Percentiles rank a stretch among this genome's conserved stretches.
phyloP scores from a whole-genome alignment of 2,797 vertebrate species.

The Diglossa cyanea region DNA sequence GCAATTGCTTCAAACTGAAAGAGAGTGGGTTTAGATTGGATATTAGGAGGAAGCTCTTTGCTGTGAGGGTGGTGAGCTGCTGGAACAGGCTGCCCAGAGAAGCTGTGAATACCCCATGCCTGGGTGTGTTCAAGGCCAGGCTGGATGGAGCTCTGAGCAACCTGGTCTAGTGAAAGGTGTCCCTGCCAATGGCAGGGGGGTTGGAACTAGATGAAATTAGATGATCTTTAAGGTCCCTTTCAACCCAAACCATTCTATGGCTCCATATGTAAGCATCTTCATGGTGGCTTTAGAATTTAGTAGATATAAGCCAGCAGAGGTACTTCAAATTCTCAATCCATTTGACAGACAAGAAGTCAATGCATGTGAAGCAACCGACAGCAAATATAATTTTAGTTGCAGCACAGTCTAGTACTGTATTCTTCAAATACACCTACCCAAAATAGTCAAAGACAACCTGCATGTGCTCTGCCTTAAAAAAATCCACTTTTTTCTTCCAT shows the following conservation, averaged over 20 bases:
- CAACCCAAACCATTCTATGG: neutral
- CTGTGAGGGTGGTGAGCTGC: neutral
- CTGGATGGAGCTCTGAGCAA: neutral
- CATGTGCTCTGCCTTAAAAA: neutral
- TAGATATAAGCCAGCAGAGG: neutral
- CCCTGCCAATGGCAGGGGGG: neutral
- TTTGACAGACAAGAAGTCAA: neutral
- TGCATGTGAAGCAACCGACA: neutral
- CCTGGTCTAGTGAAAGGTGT: neutral
- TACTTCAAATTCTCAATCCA: neutral
- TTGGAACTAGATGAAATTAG: neutral
- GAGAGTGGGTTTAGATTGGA: neutral
- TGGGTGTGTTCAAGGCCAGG: neutral
- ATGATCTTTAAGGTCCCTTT: neutral
- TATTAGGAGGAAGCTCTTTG: neutral
- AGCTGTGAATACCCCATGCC: fast-evolving
- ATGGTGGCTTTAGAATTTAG: neutral
- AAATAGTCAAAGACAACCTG: neutral
- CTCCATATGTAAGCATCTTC: neutral
- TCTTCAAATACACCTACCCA: neutral
- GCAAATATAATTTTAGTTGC: neutral
- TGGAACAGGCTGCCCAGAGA: neutral
- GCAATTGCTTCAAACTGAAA: neutral
- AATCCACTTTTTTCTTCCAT: neutral
- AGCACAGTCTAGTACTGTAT: neutral